These are phyloP conservation scores for Drosophila jambulina DNA, from an alignment of 1,140 invertebrate genomes.

Conservation along the genomic window DNA sequence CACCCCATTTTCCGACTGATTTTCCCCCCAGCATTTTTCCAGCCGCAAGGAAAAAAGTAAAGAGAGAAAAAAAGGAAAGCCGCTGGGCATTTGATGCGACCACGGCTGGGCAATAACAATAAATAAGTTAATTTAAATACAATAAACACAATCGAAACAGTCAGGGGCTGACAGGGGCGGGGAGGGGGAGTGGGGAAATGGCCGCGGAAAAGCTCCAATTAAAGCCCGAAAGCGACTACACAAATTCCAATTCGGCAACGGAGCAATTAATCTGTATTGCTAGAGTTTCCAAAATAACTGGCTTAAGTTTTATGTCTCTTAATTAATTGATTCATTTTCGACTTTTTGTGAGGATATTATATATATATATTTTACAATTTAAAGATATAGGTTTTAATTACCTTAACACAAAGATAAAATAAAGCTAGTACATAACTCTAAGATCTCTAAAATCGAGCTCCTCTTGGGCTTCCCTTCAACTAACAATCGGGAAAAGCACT, in stretches of 20 bases:
- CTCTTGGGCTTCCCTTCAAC: neutral
- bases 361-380: neutral
- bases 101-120: slow-evolving; percentile 64
- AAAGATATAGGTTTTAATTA: neutral
- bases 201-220: slow-evolving; percentile 5
- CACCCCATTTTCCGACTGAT: neutral
- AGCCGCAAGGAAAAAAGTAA: neutral
- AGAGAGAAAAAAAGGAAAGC: neutral
- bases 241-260: slow-evolving; percentile 25
- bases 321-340: slow-evolving; percentile 2
- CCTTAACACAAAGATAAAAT: neutral
- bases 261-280: slow-evolving; percentile 11
- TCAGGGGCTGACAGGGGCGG: neutral
- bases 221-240: neutral
- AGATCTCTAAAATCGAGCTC: neutral
- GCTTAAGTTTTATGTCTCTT: neutral
- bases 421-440: neutral
- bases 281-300: neutral
- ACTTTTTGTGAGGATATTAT: neutral
- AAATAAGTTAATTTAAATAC: slow-evolving; percentile 84
- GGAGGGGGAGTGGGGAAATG: neutral
- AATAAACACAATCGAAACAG: slow-evolving; percentile 78
- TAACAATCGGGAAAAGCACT: slow-evolving; percentile 1
- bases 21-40: slow-evolving; percentile 2
- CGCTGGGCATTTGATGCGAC: slow-evolving; percentile 35